Base-by-base conservation (phyloP, 64 coral and sea anemone species). In the Hydrozoanthus tunicans region DNA sequence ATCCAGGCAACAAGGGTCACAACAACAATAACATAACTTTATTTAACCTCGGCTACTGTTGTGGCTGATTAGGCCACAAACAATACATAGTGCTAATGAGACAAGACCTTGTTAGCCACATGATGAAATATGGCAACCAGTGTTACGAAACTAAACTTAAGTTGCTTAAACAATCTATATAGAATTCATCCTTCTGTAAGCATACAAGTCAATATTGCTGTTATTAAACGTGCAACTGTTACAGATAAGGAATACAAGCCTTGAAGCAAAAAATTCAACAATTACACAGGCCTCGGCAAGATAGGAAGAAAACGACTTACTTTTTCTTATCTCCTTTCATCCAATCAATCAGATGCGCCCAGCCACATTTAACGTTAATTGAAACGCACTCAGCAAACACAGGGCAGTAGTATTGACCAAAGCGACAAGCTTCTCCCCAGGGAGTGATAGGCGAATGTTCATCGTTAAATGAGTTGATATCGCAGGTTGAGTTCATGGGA, bases 351-450 rank as follows among this genome's bases (percentile, higher is more conserved):
- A 88, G 5, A 74, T 73, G 56, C 1, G 68, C 68, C 84, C 84
- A 88, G 23, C 84, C 24, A 59, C 84, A 88, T 26, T 88, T 88
- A 11, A 88, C 59, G 55, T 73, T n/a, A 43, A 6, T 69, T 5
- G 68, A 56, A n/a, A 88, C 66, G 43, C 84, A 88, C 56, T 74
- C 59, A 7, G 67, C 66, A 6, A 88, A 88, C 56, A 88, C 56
- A 0, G 84, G 55, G 59, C 84, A 88, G 25, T 88, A 88, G 84
- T 88, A 88, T 15, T 88, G 6, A 4, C 84, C 84, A 58, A 88
- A 88, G 9, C n/a, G 55, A 73, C 84, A 88, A 23, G 84, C 84
- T 12, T 88, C 68, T 15, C 84, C 84, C 84, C 84, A 88, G 23
- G 84, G 84, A 54, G 84, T 88, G 3, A 88, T 73, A 25, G 84